Evolutionary conservation across 2,888 invertebrate genomes (phyloP).

Genomic region (Anaspis maculata): DNA sequence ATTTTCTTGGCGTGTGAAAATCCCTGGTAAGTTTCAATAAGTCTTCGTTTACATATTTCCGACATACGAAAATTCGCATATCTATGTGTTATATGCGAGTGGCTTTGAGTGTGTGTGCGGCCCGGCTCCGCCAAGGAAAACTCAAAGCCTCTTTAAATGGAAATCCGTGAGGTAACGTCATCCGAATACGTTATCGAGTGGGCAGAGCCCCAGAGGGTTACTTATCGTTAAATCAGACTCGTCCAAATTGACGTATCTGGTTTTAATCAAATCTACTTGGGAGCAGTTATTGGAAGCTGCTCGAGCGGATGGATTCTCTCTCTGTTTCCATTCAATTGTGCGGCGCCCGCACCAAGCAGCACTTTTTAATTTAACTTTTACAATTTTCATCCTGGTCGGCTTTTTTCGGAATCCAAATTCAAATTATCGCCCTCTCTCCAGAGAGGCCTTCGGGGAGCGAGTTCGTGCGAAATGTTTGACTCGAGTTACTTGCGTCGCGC

Average conservation of each 20-base stretch:
- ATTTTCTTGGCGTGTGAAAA: too few species aligned
- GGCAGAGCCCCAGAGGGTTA: slow-evolving; percentile 24
- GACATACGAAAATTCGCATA: slow-evolving; percentile 8
- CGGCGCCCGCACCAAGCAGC: slow-evolving; percentile 6
- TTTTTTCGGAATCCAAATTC: neutral
- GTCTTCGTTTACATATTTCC: slow-evolving; percentile 12
- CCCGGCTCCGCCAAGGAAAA: too few species aligned
- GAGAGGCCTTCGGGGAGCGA: too few species aligned
- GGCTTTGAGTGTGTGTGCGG: too few species aligned
- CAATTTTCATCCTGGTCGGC: slow-evolving; percentile 5
- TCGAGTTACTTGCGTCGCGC: too few species aligned
- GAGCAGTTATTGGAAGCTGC: slow-evolving; percentile 18
- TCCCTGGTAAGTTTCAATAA: slow-evolving; percentile 15
- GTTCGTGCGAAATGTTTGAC: too few species aligned
- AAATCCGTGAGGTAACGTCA: slow-evolving; percentile 29
- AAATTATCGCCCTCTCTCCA: too few species aligned
- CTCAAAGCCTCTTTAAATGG: slow-evolving; percentile 30
- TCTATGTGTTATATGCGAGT: too few species aligned
- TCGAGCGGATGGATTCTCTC: slow-evolving; percentile 14
- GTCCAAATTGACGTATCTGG: slow-evolving; percentile 34
- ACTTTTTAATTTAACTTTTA: slow-evolving; percentile 13
- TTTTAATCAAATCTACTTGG: slow-evolving; percentile 32
- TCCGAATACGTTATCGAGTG: slow-evolving; percentile 30
- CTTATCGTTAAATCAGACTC: slow-evolving; percentile 35
- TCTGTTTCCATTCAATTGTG: slow-evolving; percentile 18